A percentile compares a stretch with the other conserved stretches of the same genome.
Conservation (phyloP, 2,113 vertebrate genomes). For the Oenanthe oenanthe region DNA sequence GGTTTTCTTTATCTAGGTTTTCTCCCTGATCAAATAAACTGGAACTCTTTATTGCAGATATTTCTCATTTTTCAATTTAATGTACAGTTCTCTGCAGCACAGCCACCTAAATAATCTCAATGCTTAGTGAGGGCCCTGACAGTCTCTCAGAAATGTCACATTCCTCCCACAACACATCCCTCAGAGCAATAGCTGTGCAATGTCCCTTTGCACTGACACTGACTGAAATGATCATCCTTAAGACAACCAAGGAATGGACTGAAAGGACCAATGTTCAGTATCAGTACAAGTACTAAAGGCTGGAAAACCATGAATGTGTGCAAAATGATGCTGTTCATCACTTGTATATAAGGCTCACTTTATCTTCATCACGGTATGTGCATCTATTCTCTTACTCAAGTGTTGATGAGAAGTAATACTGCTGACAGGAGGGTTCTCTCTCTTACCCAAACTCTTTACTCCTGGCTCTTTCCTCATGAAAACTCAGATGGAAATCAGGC, state of each 20-base stretch:
- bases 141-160: slow-evolving; percentile 56
- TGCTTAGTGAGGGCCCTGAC: slow-evolving; percentile 9
- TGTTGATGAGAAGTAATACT: not conserved
- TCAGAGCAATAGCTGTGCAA: slow-evolving; percentile 60
- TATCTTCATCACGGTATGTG: not conserved
- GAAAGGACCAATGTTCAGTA: slow-evolving; percentile 22
- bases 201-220: slow-evolving; percentile 26
- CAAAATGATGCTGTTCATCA: not conserved
- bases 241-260: slow-evolving; percentile 12
- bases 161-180: slow-evolving; percentile 34
- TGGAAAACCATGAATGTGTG: not conserved
- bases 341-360: not conserved
- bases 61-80: slow-evolving; percentile 53
- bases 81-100: slow-evolving; percentile 14
- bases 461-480: not conserved
- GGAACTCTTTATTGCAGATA: slow-evolving; percentile 57
- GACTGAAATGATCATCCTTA: not conserved
- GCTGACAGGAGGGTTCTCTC: not conserved
- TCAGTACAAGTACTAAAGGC: not conserved
- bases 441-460: not conserved
- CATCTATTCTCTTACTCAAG: not conserved
- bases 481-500: not conserved
- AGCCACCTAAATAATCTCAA: slow-evolving; percentile 49
- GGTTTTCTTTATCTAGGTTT: slow-evolving; percentile 43
- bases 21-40: slow-evolving; percentile 51